These are phyloP conservation scores for Oncorhynchus mykiss DNA, from an alignment of 2,113 vertebrate species.

Conservation along the genomic window DNA sequence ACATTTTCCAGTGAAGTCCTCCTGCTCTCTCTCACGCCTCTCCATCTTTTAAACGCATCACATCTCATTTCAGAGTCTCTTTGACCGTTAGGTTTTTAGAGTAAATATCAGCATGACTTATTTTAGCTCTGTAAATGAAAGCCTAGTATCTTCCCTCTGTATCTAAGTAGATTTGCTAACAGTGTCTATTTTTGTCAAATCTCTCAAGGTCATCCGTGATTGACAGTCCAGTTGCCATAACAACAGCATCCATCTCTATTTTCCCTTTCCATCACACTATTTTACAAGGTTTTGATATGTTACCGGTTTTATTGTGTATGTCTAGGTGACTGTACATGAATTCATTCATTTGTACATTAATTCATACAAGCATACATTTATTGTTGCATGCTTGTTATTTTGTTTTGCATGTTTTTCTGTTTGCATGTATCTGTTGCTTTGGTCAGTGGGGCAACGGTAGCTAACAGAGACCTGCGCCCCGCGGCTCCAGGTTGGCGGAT, in stretches of 20 bases:
- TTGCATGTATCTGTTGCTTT: background rate
- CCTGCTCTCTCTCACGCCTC: background rate
- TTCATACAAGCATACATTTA: background rate
- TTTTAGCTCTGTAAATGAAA: background rate
- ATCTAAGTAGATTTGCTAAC: background rate
- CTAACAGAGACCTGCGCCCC: background rate
- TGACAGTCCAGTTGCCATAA: background rate
- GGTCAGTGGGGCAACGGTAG: background rate
- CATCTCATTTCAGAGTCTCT: background rate
- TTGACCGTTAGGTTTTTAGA: background rate
- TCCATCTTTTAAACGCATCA: background rate
- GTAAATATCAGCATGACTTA: background rate
- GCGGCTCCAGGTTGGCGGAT: background rate
- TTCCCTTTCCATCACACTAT: background rate
- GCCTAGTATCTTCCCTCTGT: background rate
- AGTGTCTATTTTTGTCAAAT: background rate
- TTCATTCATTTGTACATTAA: background rate
- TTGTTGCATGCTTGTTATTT: background rate
- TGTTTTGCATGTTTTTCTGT: background rate
- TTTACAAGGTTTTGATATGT: background rate
- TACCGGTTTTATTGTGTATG: background rate
- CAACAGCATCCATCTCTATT: background rate
- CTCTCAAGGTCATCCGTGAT: background rate
- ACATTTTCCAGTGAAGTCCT: background rate
- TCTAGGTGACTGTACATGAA: background rate